Conservation (phyloP, 2,888 invertebrate genomes). For the Drosophila fulvimacula region DNA sequence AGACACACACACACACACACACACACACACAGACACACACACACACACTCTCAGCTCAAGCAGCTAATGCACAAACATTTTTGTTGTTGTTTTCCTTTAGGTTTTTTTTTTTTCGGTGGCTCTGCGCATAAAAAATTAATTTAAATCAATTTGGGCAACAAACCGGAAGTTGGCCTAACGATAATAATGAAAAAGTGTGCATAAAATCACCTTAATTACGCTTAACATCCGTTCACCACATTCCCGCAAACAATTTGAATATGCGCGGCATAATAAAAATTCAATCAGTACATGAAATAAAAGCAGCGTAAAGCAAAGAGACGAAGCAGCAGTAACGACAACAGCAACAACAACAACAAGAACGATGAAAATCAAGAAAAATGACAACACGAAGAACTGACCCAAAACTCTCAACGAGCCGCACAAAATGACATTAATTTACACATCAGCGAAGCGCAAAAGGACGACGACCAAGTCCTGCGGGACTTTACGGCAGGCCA, state of each 20-base stretch:
- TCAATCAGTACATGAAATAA: conserved; percentile 65
- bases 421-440: conserved; percentile 78
- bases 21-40: conserved; percentile 11
- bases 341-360: background rate
- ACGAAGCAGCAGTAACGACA: background rate
- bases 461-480: conserved; percentile 13
- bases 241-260: conserved; percentile 39
- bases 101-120: conserved; percentile 26
- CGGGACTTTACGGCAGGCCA: background rate
- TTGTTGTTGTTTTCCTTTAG: conserved; percentile 29
- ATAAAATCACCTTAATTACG: conserved; percentile 80
- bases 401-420: conserved; percentile 67
- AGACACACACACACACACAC: conserved; percentile 9
- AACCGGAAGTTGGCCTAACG: conserved; percentile 46
- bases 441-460: conserved; percentile 75
- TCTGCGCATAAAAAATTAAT: conserved; percentile 70
- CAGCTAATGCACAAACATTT: conserved; percentile 29
- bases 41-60: conserved; percentile 4
- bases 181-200: conserved; percentile 61
- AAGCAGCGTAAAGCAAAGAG: conserved; percentile 18
- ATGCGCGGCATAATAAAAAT: conserved; percentile 72
- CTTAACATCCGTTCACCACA: conserved; percentile 51
- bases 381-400: conserved; percentile 53
- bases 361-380: conserved; percentile 31
- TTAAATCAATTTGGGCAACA: conserved; percentile 74